Evolutionary conservation across 2,888 invertebrate species (phyloP), one percentile per base, ranked within the genome.

Genomic region (Spilarctia lutea): DNA sequence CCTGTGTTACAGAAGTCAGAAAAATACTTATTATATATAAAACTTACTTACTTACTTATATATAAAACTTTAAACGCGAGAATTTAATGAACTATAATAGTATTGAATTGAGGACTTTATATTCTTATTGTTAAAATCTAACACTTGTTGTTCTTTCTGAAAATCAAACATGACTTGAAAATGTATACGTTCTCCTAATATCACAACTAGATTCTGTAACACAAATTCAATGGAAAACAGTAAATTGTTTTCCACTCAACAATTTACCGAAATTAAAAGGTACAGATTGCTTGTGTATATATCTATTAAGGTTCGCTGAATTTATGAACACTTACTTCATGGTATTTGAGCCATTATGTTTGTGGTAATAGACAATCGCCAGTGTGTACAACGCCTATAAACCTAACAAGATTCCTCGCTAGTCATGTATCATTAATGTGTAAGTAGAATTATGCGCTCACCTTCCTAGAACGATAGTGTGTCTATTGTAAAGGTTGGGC

Each of bases 381-480:
- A 35, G 27, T 30, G 68, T 45, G 30, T 2, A 65, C 68, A 63
- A 71, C 35, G 39, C 39, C 35, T 35, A 72, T 73, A 63, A 45
- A 66, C 45, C 70, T 69, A 65, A 42, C 68, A 65, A 13, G 56
- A 66, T 70, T 72, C 70, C n/a, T 42, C 4, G 60, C 48, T 27
- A 16, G 56, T 72, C 68, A 69, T 75, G n/a, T 69, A 67, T 72
- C 45, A 75, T 75, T 35, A 45, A 72, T 69, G 60, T 45, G 20
- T 66, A 30, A 66, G 24, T 8, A 56, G 75, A 72, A 75, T 65
- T 39, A 39, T 35, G 11, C 33, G 33, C 35, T 68, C 30, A 42
- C 20, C 16, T 75, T 72, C 65, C 35, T 13, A 75, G 69, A 70
- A 75, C 45, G 42, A 52, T 42, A 71, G 30, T 63, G 27, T 60